Evolutionary conservation across 2,113 vertebrate genomes (phyloP), one percentile per base, ranked within the genome.

Genomic region (Mastomys coucha): DNA sequence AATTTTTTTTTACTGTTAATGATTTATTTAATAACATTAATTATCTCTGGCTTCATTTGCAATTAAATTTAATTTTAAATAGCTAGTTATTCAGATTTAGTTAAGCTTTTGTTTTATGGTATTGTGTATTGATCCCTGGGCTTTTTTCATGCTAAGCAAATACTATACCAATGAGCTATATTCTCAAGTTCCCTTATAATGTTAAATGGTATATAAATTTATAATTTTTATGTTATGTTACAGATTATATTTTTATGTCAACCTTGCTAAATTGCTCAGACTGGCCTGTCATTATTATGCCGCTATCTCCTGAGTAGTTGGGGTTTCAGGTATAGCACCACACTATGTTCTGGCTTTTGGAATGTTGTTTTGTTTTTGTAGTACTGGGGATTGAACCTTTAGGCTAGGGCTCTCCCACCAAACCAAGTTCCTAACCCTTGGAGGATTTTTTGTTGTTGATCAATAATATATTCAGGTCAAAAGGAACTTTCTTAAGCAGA

Each of bases 1-100:
- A 73, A 8, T 45, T 63, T 78, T 94, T 73, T 94, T 96, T 96
- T 94, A 87, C 81, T 90, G 84, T 95, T 95, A 97, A 97, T 88
- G 90, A 88, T 93, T 88, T 97, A 63, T 95, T 97, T 94, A 95
- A 93, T 92, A 94, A 96, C 96, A 82, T 88, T 97, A 94, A 95
- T 97, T 88, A 93, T 89, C 53, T 94, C 82, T 97, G 73, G 42
- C 73, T 97, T 69, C 90, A 51, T 96, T 97, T 97, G 51, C 96
- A 88, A 94, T 76, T 94, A 53, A 89, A 77, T 31, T 36, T 96
- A 86, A 89, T 26, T 95, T 92, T 72, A 93, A 92, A 28, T 90
- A 94, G 75, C 39, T 93, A 69, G 39, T 89, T 91, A 90, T 31
- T 89, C 91, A 49, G 63, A 31, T 39, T 88, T 60, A 89, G 19